These are phyloP conservation scores for Hemitrygon akajei DNA, from an alignment of 2,797 vertebrate species.

Conservation along the genomic window DNA sequence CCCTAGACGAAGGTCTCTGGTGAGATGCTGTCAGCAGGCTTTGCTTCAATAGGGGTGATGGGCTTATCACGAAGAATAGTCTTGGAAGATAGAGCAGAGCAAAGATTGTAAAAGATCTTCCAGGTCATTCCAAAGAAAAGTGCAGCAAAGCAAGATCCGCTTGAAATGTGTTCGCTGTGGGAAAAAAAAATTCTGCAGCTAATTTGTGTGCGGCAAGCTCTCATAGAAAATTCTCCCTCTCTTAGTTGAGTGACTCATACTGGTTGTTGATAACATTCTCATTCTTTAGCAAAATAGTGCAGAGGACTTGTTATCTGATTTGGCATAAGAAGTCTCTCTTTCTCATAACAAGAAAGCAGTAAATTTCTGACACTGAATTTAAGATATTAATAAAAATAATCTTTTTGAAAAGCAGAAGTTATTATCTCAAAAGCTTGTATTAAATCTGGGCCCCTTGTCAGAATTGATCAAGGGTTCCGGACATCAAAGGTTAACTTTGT, in stretches of 20 bases:
- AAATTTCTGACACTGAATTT: background rate
- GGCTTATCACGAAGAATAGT: no score
- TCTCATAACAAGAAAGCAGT: background rate
- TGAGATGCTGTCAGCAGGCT: no score
- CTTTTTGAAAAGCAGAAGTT: background rate
- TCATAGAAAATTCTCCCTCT: background rate
- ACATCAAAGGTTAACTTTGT: no score
- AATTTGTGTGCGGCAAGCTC: background rate
- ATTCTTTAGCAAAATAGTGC: background rate
- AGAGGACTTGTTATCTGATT: background rate
- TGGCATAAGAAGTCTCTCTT: background rate
- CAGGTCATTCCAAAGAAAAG: background rate
- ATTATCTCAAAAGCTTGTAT: background rate
- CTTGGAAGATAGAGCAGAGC: background rate
- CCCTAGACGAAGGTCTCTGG: no score
- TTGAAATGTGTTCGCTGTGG: background rate
- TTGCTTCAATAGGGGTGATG: no score
- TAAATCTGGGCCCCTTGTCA: no score
- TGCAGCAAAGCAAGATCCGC: background rate
- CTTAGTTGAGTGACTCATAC: background rate
- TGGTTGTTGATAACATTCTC: background rate
- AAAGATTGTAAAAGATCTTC: background rate
- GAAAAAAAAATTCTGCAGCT: background rate
- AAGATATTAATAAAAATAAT: background rate
- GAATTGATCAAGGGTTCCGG: no score